Evolutionary conservation across 2,888 invertebrate species (phyloP).

Genomic region (Minunthozetes semirufus): DNA sequence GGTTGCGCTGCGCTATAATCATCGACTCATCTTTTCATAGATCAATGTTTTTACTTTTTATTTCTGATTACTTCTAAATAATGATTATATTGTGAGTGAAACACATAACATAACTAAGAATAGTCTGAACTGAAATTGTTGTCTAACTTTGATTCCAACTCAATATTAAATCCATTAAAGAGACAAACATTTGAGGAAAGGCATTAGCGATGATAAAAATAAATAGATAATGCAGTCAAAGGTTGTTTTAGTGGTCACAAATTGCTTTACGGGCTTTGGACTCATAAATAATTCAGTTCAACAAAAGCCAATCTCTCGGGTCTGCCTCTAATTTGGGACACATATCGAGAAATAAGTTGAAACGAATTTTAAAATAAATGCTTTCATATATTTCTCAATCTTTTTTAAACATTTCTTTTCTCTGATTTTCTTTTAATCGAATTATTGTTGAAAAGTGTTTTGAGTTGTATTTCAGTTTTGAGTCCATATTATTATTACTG

Average conservation of each 20-base stretch:
- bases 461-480: not conserved
- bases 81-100: not conserved
- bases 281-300: constrained; percentile 20
- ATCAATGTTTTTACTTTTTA: not conserved
- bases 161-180: not conserved
- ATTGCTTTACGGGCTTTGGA: constrained; percentile 14
- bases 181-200: not conserved
- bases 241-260: constrained; percentile 26
- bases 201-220: not conserved
- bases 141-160: not conserved
- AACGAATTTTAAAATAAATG: not conserved
- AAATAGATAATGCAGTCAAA: constrained; percentile 14
- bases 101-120: not conserved
- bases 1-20: constrained; percentile 15
- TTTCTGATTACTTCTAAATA: not conserved
- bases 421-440: not conserved
- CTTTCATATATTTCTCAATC: not conserved
- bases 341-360: not conserved
- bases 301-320: not conserved
- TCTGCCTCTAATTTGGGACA: not conserved
- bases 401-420: too few species aligned
- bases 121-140: not conserved
- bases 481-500: not conserved
- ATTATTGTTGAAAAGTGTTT: too few species aligned
- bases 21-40: not conserved